Base-by-base conservation (phyloP, 2,113 vertebrate species). In the Ornithorhynchus anatinus region DNA sequence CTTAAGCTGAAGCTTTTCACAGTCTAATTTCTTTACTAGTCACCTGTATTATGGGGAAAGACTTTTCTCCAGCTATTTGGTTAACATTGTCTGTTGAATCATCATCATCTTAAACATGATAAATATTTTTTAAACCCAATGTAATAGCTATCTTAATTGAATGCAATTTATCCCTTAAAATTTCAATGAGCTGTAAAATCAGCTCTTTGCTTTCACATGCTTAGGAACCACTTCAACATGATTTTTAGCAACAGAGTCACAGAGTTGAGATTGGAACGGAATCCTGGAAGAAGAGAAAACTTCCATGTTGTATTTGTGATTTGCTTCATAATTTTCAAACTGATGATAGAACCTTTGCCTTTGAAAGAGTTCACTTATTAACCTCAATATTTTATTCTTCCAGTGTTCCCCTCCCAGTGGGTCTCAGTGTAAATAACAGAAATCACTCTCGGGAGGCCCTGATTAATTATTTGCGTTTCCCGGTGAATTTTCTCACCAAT, bases 121-220 rank as follows among this genome's bases (percentile, higher is more conserved):
- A 78, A 54, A 59, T 81, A 54, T 80, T 23, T 70, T 77, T 67
- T 42, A 75, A 77, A 63, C 8, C 11, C 7, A 40, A 31, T 51
- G 27, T 68, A 65, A 71, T 25, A 73, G 45, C 52, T 47, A 36
- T 48, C 36, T 72, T 72, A 67, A 72, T 83, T 66, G 69, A 69
- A 59, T 40, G 8, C 19, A 35, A 4, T 45, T 15, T 27, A 56
- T 60, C 69, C 43, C 39, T 81, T 75, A 69, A 62, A 69, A 69
- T 44, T 25, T 64, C 59, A 79, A 14, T 58, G 70, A 84, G 43
- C 43, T 69, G 33, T 72, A 64, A 81, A 77, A 68, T 79, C 72
- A 64, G 47, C 44, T 77, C 47, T 81, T 53, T 22, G 53, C 60
- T 19, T 69, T 70, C 56, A 39, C 62, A 71, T 59, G 29, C 25